Evolutionary conservation across 2,113 vertebrate species (phyloP).

Genomic region (Ophiodon elongatus): DNA sequence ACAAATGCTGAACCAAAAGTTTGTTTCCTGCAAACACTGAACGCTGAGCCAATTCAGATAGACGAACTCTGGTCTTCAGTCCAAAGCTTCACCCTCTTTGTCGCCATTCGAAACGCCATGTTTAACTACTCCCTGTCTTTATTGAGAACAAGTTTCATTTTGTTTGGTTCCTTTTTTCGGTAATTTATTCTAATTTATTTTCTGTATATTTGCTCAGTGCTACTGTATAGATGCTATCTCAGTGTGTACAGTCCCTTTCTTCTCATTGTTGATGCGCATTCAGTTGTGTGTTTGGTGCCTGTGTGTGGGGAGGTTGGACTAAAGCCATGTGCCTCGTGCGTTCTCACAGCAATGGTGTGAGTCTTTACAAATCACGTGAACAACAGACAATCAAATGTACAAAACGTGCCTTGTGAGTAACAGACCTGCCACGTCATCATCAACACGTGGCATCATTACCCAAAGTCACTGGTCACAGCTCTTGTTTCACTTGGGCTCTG

Average conservation of each 20-base stretch:
- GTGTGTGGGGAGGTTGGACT: slow-evolving; percentile 74
- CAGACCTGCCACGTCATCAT: slow-evolving; percentile 64
- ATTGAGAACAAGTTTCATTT: slow-evolving; percentile 51
- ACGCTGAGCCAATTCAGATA: slow-evolving; percentile 80
- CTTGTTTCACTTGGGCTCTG: slow-evolving; percentile 53
- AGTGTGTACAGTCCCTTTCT: slow-evolving; percentile 76
- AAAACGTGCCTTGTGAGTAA: slow-evolving; percentile 82
- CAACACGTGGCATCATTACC: slow-evolving; percentile 62
- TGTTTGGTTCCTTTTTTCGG: slow-evolving; percentile 54
- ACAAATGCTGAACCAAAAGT: slow-evolving; percentile 63
- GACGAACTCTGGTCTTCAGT: slow-evolving; percentile 33
- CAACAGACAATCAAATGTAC: slow-evolving; percentile 81
- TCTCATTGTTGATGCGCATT: slow-evolving; percentile 66
- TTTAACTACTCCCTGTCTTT: slow-evolving; percentile 67
- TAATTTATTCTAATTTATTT: slow-evolving; percentile 86
- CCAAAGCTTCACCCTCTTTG: slow-evolving; percentile 29
- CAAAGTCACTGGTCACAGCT: slow-evolving; percentile 57
- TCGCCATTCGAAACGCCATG: background rate
- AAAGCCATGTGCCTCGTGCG: slow-evolving; percentile 79
- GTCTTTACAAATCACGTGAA: slow-evolving; percentile 61
- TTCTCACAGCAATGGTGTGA: slow-evolving; percentile 60
- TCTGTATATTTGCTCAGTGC: slow-evolving; percentile 79
- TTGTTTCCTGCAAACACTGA: slow-evolving; percentile 83
- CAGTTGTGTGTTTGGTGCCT: slow-evolving; percentile 65
- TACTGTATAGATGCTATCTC: slow-evolving; percentile 80